These are phyloP conservation scores for Corythaixoides concolor DNA, from an alignment of 2,113 vertebrate species.

Conservation along the genomic window DNA sequence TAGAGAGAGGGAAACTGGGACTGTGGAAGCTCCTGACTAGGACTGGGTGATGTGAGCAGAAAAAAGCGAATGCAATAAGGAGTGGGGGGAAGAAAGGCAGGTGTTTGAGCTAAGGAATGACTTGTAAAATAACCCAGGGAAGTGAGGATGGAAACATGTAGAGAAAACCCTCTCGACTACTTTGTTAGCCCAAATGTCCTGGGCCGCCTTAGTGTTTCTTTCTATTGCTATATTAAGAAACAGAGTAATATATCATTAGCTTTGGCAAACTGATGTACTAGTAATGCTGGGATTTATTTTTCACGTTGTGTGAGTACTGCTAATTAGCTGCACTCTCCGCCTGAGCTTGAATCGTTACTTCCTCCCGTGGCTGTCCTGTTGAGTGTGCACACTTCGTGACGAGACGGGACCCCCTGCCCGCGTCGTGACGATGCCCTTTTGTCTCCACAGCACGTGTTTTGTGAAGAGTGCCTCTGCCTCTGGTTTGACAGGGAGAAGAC, in stretches of 20 bases:
- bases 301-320: fast-evolving
- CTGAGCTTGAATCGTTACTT: too few species aligned
- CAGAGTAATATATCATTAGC: neutral
- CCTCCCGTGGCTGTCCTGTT: neutral
- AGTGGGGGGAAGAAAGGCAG: neutral
- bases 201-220: neutral
- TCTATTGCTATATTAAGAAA: neutral
- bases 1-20: neutral
- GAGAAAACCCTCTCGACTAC: neutral
- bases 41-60: neutral
- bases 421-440: neutral
- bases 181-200: neutral
- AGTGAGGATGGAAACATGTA: neutral
- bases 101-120: neutral
- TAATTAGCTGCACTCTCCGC: neutral
- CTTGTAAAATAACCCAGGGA: neutral
- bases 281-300: neutral
- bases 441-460: conserved; percentile 90
- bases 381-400: neutral
- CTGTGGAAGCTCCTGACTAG: neutral
- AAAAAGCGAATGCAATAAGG: neutral
- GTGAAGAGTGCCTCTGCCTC: conserved; percentile 93
- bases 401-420: neutral
- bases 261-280: neutral
- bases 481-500: conserved; percentile 96